phyloP scores from a whole-genome alignment of 92 coral and sea anemone genomes.

The Hydrozoanthus gracilis region DNA sequence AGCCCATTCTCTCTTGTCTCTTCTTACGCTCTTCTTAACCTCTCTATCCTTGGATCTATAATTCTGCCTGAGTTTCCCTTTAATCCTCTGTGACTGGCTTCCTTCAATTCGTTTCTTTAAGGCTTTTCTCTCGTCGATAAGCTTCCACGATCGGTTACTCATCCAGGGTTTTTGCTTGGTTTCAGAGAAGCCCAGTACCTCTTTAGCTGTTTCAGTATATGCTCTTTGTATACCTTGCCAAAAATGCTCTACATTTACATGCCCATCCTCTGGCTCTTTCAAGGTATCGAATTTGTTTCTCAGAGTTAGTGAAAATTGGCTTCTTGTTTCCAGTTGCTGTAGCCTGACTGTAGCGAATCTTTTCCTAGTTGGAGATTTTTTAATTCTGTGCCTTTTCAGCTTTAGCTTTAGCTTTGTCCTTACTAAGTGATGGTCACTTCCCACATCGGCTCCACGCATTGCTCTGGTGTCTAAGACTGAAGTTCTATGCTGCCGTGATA shows the following conservation, averaged over 20 bases:
- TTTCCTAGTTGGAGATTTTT: neutral
- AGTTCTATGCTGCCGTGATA: neutral
- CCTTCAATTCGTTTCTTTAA: neutral
- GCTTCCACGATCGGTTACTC: neutral
- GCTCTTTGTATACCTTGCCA: no score
- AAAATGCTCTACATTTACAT: no score
- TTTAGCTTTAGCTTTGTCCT: neutral
- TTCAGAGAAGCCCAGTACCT: neutral
- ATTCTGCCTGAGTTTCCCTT: neutral
- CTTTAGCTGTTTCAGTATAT: neutral
- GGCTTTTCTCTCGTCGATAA: neutral
- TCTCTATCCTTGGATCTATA: conserved; percentile 24
- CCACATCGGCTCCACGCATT: conserved; percentile 13
- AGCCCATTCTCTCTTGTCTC: conserved; percentile 16
- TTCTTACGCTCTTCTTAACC: conserved; percentile 6
- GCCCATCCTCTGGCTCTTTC: neutral
- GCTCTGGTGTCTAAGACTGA: conserved; percentile 16
- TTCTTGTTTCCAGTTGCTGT: conserved; percentile 2
- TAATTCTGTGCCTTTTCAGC: neutral
- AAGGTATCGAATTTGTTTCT: conserved; percentile 7
- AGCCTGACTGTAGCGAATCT: neutral
- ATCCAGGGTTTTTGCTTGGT: neutral
- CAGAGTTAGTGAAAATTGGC: neutral
- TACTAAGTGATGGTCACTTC: neutral
- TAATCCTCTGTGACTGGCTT: conserved; percentile 1